Percentiles rank a stretch among this genome's conserved stretches.
phyloP scores from a whole-genome alignment of 2,888 invertebrate species.

The Orthonychiurus folsomi region DNA sequence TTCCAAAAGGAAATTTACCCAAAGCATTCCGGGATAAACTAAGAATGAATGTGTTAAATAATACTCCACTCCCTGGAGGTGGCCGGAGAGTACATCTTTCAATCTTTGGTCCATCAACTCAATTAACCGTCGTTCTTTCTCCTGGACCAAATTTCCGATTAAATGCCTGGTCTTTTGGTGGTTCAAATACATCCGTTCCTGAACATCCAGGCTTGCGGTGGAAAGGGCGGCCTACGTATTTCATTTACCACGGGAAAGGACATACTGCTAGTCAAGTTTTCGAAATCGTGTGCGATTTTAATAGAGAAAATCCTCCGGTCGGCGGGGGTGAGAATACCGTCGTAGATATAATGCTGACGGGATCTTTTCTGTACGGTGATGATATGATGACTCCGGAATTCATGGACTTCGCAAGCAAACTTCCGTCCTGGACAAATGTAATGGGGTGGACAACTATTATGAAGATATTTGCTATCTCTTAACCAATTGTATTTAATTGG shows the following conservation, averaged over 20 bases:
- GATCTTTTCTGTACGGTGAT: constrained; percentile 15
- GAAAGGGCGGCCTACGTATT: constrained; percentile 44
- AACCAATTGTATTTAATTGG: too few species aligned
- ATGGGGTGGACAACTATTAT: constrained; percentile 10
- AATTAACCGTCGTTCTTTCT: constrained; percentile 45
- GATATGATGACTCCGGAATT: constrained; percentile 2
- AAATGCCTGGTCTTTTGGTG: constrained; percentile 43
- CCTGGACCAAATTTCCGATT: constrained; percentile 42
- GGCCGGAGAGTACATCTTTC: constrained; percentile 21
- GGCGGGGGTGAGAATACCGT: not conserved
- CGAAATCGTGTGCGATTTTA: constrained; percentile 24
- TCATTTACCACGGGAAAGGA: constrained; percentile 44
- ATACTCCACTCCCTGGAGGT: not conserved
- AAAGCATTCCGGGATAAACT: constrained; percentile 9
- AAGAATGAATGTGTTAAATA: not conserved
- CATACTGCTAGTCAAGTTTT: constrained; percentile 23
- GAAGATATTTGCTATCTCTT: constrained; percentile 9
- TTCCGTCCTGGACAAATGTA: constrained; percentile 17
- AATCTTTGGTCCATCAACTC: constrained; percentile 44
- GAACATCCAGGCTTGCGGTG: constrained; percentile 38
- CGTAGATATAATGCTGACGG: constrained; percentile 14
- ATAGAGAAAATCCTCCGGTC: not conserved
- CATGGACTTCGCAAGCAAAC: constrained; percentile 2
- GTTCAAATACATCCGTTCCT: constrained; percentile 31
- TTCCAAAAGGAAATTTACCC: constrained; percentile 10